phyloP scores from a whole-genome alignment of 2,797 vertebrate species.

The Schizopygopsis malacanthus region DNA sequence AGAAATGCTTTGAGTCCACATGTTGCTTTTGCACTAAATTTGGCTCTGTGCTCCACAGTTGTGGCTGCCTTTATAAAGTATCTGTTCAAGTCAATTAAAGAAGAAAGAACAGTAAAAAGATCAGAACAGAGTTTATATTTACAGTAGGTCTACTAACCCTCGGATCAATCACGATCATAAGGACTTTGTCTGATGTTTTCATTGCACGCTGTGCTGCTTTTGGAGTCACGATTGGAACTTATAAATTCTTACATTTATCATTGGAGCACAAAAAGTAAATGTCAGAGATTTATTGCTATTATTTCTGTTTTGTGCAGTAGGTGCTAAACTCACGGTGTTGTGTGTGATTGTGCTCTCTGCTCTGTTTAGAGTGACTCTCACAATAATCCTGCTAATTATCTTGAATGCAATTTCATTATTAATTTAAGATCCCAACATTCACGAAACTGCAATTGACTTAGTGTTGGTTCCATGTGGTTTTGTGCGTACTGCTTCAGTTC shows the following conservation, averaged over 20 bases:
- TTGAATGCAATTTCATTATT: not conserved
- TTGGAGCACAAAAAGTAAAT: not conserved
- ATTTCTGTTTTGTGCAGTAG: not conserved
- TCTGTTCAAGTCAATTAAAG: not conserved
- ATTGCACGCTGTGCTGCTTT: too few relatives aligned
- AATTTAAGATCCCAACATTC: not conserved
- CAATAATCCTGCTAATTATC: not conserved
- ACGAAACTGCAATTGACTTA: not conserved
- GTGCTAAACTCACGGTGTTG: not conserved
- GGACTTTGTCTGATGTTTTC: too few relatives aligned
- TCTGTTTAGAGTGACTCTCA: not conserved
- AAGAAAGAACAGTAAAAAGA: not conserved
- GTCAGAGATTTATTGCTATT: not conserved
- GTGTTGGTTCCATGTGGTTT: not conserved
- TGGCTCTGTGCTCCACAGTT: conserved; percentile 2
- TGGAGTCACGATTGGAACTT: not conserved
- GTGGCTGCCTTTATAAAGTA: not conserved
- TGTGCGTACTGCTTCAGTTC: not conserved
- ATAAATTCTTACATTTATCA: not conserved
- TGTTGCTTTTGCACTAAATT: conserved; percentile 11
- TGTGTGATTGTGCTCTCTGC: not conserved
- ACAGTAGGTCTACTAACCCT: not conserved
- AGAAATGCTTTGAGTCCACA: conserved; percentile 18
- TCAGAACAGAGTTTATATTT: not conserved
- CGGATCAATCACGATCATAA: not conserved